A percentile compares a stretch with the other conserved stretches of the same genome.
Conservation (phyloP, 2,888 invertebrate species). For the Branchipolynoe longqiensis region DNA sequence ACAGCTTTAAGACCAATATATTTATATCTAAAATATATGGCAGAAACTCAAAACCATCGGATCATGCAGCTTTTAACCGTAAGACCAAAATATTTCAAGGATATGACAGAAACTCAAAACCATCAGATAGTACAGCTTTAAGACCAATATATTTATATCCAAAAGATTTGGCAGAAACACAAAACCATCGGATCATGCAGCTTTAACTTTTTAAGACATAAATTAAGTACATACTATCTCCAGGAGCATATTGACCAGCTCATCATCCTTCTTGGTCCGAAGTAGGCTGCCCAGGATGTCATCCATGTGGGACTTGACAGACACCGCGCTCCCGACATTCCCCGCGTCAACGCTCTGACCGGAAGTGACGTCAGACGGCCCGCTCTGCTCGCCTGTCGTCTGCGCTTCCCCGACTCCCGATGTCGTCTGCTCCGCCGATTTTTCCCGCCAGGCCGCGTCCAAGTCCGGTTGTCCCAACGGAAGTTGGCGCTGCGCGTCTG, state of each 20-base stretch:
- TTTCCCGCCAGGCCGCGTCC: no score
- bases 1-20: no score
- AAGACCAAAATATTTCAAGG: background rate
- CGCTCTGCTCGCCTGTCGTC: background rate
- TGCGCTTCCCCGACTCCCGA: background rate
- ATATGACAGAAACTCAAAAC: background rate
- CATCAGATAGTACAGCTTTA: background rate
- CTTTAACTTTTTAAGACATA: background rate
- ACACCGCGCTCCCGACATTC: background rate
- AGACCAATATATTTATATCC: background rate
- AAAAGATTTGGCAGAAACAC: background rate
- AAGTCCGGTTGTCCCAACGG: background rate
- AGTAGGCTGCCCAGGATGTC: background rate
- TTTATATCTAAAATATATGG: no score
- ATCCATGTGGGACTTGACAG: background rate
- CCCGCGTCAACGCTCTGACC: background rate
- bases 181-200: background rate
- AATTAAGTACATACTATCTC: slow-evolving; percentile 56
- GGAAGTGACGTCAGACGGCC: background rate
- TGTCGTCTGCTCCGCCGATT: background rate
- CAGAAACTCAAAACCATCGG: background rate
- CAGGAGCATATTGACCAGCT: slow-evolving; percentile 58
- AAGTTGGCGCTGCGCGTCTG: background rate
- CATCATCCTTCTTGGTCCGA: slow-evolving; percentile 44
- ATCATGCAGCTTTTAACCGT: background rate